Evolutionary conservation across 2,797 vertebrate genomes (phyloP), one percentile per base, ranked within the genome.

Genomic region (Iguana delicatissima): DNA sequence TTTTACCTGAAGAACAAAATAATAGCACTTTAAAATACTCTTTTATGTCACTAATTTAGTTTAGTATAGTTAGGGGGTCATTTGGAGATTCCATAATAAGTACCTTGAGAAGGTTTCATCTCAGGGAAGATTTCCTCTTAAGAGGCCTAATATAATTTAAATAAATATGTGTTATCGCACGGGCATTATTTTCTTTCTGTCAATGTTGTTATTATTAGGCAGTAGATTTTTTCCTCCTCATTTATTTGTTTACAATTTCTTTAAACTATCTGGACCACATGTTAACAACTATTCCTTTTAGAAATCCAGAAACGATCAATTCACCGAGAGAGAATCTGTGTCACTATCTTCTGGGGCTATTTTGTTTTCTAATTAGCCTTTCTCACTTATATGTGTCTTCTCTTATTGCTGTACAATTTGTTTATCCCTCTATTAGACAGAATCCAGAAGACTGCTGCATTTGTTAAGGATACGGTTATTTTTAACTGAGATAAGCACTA

Each of bases 401-500:
- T 91, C 81, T 91, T 89, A 52, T 72, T 95, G 57, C 88, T 73
- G 74, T 77, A 32, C 80, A 88, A 29, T 38, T 67, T 92, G 67
- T 72, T 93, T 89, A 93, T 83, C 84, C 80, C 81, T 29, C 88
- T 52, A 46, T 88, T 69, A 91, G 85, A 92, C 13, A 82, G 52
- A 94, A 84, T 92, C 89, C 85, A 93, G 89, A 89, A 93, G 87
- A 84, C 91, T 94, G 84, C 92, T 89, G 85, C 89, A 90, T 96
- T 95, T 94, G 94, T 90, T 92, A 95, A 95, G 88, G 16, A 89
- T 32, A 73, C 0, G 0, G 89, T 90, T 97, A 97, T 97, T 96
- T 96, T 96, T 96, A 96, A 94, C 94, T 0, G 0, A 90, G 87
- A 80, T 94, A 90, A 94, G 93, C 22, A 85, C 93, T 94, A 89